These are phyloP conservation scores for Poecilia velifera DNA, from an alignment of 2,797 vertebrate species.

Conservation along the genomic window DNA sequence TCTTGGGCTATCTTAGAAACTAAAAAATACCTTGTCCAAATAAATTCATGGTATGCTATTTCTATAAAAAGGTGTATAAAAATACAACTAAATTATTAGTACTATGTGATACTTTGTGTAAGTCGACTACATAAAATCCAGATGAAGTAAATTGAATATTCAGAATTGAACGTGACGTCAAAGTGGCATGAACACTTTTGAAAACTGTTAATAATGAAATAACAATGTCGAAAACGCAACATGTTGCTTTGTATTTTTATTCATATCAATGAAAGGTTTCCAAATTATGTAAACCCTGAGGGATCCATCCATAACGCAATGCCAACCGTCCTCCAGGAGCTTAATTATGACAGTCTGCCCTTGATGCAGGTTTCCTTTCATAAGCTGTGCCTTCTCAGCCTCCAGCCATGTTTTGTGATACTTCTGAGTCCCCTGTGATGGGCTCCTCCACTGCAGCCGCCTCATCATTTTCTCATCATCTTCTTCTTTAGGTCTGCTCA, in stretches of 20 bases:
- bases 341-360: constrained; percentile 39
- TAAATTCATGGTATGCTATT: background rate
- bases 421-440: constrained; percentile 15
- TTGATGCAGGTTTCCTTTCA: constrained; percentile 28
- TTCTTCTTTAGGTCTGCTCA: constrained; percentile 86
- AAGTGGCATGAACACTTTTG: background rate
- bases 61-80: no score
- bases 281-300: constrained; percentile 37
- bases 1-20: background rate
- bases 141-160: background rate
- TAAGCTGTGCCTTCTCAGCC: constrained; percentile 8
- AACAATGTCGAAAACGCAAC: background rate
- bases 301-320: constrained; percentile 10
- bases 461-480: constrained; percentile 19
- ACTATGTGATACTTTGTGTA: background rate
- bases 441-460: background rate
- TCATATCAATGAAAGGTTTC: constrained; percentile 24
- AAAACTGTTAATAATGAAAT: constrained; percentile 11
- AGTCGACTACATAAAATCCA: background rate
- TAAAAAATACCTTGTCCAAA: background rate
- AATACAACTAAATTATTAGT: background rate
- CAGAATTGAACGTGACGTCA: background rate
- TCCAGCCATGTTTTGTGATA: constrained; percentile 16
- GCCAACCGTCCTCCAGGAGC: constrained; percentile 33
- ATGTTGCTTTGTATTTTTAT: constrained; percentile 33